Percentiles rank a stretch among this genome's conserved stretches.
phyloP scores from a whole-genome alignment of 2,113 vertebrate genomes.

The Dicerorhinus sumatrensis region DNA sequence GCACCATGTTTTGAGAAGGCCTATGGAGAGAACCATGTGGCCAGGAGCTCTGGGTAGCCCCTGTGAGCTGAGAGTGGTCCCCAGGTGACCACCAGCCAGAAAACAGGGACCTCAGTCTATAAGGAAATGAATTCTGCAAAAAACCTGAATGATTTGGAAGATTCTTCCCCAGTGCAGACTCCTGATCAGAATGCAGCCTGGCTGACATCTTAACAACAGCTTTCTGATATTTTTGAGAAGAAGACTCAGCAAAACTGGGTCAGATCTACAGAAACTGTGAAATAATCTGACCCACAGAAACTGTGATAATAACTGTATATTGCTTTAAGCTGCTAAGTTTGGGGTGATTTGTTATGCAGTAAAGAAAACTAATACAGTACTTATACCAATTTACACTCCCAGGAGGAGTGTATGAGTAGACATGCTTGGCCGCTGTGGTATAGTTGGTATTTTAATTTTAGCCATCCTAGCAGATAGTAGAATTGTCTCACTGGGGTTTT shows the following conservation, averaged over 20 bases:
- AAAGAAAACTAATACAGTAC: neutral
- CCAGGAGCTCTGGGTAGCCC: neutral
- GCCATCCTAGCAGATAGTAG: neutral
- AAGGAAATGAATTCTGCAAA: neutral
- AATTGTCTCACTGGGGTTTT: neutral
- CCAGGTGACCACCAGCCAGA: neutral
- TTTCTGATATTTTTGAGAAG: neutral
- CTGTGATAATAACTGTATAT: neutral
- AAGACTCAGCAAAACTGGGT: neutral
- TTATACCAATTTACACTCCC: neutral
- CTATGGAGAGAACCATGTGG: neutral
- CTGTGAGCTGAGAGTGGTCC: neutral
- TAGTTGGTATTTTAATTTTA: neutral
- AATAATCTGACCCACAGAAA: neutral
- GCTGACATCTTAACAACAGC: neutral
- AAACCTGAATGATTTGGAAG: neutral
- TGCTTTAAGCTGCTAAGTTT: neutral
- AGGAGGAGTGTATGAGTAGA: neutral
- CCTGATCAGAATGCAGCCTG: neutral
- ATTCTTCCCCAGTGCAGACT: neutral
- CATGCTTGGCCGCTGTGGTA: neutral
- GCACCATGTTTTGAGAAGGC: neutral
- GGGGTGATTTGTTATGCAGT: neutral
- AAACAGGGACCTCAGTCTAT: neutral
- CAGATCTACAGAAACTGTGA: neutral